Base-by-base conservation (phyloP, 2,113 vertebrate species). In the Henicopernis longicauda region DNA sequence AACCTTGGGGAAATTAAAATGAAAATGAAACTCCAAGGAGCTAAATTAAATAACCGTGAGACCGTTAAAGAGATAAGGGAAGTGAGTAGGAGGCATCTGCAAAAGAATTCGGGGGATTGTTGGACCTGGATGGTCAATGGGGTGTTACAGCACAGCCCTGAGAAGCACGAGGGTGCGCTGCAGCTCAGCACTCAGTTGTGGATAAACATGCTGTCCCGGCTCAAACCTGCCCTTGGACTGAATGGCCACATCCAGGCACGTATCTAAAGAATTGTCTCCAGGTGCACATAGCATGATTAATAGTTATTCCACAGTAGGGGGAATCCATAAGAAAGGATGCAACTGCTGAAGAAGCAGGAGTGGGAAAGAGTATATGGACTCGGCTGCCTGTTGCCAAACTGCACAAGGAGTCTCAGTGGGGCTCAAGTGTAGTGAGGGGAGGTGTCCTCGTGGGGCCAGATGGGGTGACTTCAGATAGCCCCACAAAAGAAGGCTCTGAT, bases 1-100 rank as follows among this genome's bases (percentile, higher is more conserved):
- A 91, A 81, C 96, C 95, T 45, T 47, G 61, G 93, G 96, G 96
- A 97, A 98, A 97, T 97, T 95, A 97, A 93, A 94, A 94, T 73
- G 89, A 96, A 95, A 94, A 94, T 70, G 77, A 95, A 95, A 76
- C 93, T 89, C 91, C 31, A 77, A 85, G 87, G 95, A 94, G 82
- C 69, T 72, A 93, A 95, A 96, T 96, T 96, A 97, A 97, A 96
- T 96, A 96, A 95, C 59, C 55, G 26, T 81, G 86, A 94, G 77
- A 87, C 59, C 18, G 10, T 90, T 95, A 81, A 91, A 91, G 70
- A 83, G 58, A 66, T 50, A 86, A 89, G 44, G 36, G 69, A 84
- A 83, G 67, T n/a, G 44, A 19, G 74, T 62, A 91, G 58, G 79
- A 91, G 72, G 65, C 47, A 29, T 90, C 90, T 93, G 66, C 66